Base-by-base conservation (phyloP, 2,113 vertebrate species). In the Anhinga anhinga region DNA sequence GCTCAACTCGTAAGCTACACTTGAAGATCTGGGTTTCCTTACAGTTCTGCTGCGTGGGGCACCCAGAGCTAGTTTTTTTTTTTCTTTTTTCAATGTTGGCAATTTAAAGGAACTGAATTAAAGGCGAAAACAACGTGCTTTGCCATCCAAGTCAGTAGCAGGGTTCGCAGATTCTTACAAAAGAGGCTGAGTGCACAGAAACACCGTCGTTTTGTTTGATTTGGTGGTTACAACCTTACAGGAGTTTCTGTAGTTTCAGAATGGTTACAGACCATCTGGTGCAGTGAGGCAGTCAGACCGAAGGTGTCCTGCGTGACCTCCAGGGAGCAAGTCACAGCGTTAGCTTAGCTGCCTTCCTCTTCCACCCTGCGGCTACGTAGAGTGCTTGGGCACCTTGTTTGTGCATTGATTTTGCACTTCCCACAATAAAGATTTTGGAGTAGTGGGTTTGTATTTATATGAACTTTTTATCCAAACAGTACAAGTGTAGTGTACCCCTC, bases 231-330 rank as follows among this genome's bases (percentile, higher is more conserved):
- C 8, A 34, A 2, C 42, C 32, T 20, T 23, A 20, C 3, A 26
- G 32, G 55, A 50, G 20, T 29, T 49, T 4, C 17, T 73, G 47
- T 84, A 21, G 30, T 44, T 82, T 38, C 8, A 23, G 38, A 76
- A 10, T 53, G 2, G 0, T 63, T 50, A 11, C 23, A 40, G 36
- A 15, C 13, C 8, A 0, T 18, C 4, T 3, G 8, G 34, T 5
- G 3, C 32, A 1, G 2, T 4, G 59, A 22, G 1, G 4, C 5
- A 5, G 26, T 34, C 36, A 8, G 47, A 11, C 13, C 9, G 74
- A 44, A 25, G 63, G 25, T 22, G 4, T 16, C 61, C 47, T 32
- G 8, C 27, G 5, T 13, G 62, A 79, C 74, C 40, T 42, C 62
- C 11, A 10, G 56, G 67, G 22, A 67, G 61, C 14, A 2, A 3